Conservation (phyloP, 2,113 vertebrate species). For the Melanerpes formicivorus region DNA sequence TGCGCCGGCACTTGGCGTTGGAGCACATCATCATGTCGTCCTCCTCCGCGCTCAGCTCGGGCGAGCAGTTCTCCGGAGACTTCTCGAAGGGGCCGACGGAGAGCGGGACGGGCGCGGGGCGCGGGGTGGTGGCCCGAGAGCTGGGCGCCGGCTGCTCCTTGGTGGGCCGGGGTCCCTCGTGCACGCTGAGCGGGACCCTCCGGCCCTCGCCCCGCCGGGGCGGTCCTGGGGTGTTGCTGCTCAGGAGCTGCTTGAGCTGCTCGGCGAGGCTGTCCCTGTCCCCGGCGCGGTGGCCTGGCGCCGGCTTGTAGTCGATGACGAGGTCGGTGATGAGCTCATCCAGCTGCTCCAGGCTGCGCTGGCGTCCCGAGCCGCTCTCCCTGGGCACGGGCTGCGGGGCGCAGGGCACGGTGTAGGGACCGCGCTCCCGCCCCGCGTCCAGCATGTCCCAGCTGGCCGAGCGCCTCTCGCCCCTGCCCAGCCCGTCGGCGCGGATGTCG, state of each 20-base stretch:
- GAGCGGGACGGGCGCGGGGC: background rate
- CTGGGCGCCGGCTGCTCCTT: constrained; percentile 83
- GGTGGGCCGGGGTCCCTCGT: constrained; percentile 67
- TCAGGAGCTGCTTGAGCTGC: constrained; percentile 86
- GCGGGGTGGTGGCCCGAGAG: constrained; percentile 73
- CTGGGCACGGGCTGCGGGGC: constrained; percentile 49
- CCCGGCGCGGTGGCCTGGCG: constrained; percentile 71
- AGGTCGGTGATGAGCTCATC: constrained; percentile 93
- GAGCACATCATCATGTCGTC: constrained; percentile 94
- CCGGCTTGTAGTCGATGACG: constrained; percentile 91
- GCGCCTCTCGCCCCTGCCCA: constrained; percentile 74
- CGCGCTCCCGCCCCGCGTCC: constrained; percentile 55
- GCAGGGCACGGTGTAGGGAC: background rate
- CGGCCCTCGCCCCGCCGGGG: constrained; percentile 64
- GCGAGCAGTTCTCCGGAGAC: constrained; percentile 81
- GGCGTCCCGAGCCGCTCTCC: constrained; percentile 78
- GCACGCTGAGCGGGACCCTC: background rate
- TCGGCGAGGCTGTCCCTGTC: constrained; percentile 79
- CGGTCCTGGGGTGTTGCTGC: constrained; percentile 70
- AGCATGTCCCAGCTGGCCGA: constrained; percentile 83
- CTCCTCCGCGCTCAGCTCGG: constrained; percentile 90
- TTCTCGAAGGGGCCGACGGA: constrained; percentile 27
- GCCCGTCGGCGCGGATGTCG: constrained; percentile 82
- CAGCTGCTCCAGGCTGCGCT: constrained; percentile 94
- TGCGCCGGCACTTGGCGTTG: constrained; percentile 90